A percentile compares a stretch with the other conserved stretches of the same genome.
These are phyloP conservation scores for Nymphalis urticae DNA, from an alignment of 2,888 invertebrate genomes.

Conservation along the genomic window DNA sequence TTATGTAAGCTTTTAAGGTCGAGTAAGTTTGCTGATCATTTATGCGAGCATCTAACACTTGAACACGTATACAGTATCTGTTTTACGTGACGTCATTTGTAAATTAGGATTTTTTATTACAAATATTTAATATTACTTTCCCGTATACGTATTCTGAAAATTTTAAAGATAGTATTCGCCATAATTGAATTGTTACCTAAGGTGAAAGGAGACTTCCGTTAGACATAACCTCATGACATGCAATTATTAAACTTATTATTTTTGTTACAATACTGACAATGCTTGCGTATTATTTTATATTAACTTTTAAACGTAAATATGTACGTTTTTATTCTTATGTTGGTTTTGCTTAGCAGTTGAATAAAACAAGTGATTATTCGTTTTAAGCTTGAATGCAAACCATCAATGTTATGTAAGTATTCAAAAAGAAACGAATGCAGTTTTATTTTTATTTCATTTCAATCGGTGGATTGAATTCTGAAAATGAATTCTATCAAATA, in stretches of 20 bases:
- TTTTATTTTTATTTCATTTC: conserved; percentile 5
- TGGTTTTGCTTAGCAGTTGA: conserved; percentile 16
- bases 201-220: no score
- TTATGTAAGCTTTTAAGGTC: conserved; percentile 60
- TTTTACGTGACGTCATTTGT: conserved; percentile 1
- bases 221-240: no score
- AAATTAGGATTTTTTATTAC: no score
- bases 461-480: not conserved
- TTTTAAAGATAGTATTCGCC: no score
- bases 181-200: no score
- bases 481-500: not conserved
- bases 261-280: not conserved
- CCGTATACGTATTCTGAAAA: no score
- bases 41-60: conserved; percentile 51
- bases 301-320: conserved; percentile 1
- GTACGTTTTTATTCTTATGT: conserved; percentile 9
- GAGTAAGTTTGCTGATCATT: conserved; percentile 60
- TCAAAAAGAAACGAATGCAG: conserved; percentile 11
- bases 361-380: not conserved
- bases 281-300: not conserved
- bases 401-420: conserved; percentile 9
- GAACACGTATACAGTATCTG: conserved; percentile 51
- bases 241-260: no score
- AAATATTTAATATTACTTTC: no score
- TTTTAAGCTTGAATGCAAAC: conserved; percentile 20